phyloP scores from a whole-genome alignment of 2,888 invertebrate genomes.

The Capitulum mitella region DNA sequence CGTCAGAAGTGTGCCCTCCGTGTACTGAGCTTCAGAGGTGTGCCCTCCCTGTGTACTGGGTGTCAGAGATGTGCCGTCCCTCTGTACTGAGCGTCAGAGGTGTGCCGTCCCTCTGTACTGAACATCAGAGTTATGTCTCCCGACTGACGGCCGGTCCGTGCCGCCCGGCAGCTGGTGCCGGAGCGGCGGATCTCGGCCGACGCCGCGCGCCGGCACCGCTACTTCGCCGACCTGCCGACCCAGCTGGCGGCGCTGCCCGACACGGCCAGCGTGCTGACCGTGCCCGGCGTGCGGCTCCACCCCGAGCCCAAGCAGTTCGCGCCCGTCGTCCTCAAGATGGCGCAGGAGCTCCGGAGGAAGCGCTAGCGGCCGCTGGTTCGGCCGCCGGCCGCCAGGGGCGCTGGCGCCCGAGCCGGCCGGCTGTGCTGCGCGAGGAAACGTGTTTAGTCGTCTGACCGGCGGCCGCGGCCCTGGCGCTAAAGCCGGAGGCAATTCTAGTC shows the following conservation, averaged over 20 bases:
- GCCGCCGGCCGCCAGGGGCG: not conserved
- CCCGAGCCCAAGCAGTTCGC: slow-evolving; percentile 20
- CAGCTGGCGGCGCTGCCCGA: slow-evolving; percentile 45
- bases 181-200: slow-evolving; percentile 76
- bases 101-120: too few species aligned
- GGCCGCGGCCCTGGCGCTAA: too few species aligned
- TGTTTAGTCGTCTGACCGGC: too few species aligned
- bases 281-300: not conserved
- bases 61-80: too few species aligned
- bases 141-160: not conserved
- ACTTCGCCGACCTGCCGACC: slow-evolving; percentile 83
- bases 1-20: too few species aligned
- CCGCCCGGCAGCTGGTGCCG: slow-evolving; percentile 65
- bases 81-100: too few species aligned
- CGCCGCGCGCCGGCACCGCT: slow-evolving; percentile 76
- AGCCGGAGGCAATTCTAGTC: not conserved
- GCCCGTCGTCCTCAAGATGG: slow-evolving; percentile 13
- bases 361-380: not conserved
- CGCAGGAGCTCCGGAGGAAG: not conserved
- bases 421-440: too few species aligned
- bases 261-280: not conserved
- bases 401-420: not conserved
- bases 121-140: too few species aligned
- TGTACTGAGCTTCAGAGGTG: too few species aligned
- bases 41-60: too few species aligned